Evolutionary conservation across 2,797 vertebrate species (phyloP), one percentile per base, ranked within the genome.

Genomic region (Schizopygopsis pylzovi): DNA sequence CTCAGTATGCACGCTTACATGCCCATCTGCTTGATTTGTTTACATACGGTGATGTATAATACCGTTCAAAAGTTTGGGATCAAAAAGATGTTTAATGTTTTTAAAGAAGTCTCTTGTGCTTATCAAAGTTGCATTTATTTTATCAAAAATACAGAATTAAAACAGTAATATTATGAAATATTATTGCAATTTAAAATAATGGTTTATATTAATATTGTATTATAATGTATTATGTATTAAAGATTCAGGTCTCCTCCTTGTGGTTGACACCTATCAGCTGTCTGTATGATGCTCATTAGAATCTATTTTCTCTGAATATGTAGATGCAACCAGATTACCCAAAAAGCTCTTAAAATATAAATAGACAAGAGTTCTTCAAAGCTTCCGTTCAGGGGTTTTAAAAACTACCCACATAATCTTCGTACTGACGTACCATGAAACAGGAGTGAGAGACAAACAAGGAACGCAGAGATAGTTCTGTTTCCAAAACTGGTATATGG

Each of bases 271-370:
- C 37, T 43, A 10, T 43, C 22, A 43, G 4, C 22, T 6, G 39
- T 63, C 39, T 63, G 9, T 25, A 28, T 45, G 28, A 45, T 65
- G 16, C 33, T 65, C 13, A 28, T 45, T 33, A 22, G 6, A 65
- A 65, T 65, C 41, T 45, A 1, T 63, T 47, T 4, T 77, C 33
- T 91, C 80, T 93, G 18, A 20, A 49, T 67, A 22, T 22, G 6
- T 65, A 22, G 6, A 16, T 25, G 25, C 13, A 49, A 33, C 16
- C 16, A 4, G 11, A 33, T 65, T 67, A 33, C 78, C 45, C 43
- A 33, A 18, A 79, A 45, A 47, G 3, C 0, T 2, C 9, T 65
- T 25, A 25, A 28, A 79, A 33, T 65, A 65, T 65, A 65, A 47
- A 47, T 79, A 47, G 41, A 4, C 59, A 20, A 47, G 16, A 20